Evolutionary conservation across 2,797 vertebrate species (phyloP).

Genomic region (Austrolebias charrua): DNA sequence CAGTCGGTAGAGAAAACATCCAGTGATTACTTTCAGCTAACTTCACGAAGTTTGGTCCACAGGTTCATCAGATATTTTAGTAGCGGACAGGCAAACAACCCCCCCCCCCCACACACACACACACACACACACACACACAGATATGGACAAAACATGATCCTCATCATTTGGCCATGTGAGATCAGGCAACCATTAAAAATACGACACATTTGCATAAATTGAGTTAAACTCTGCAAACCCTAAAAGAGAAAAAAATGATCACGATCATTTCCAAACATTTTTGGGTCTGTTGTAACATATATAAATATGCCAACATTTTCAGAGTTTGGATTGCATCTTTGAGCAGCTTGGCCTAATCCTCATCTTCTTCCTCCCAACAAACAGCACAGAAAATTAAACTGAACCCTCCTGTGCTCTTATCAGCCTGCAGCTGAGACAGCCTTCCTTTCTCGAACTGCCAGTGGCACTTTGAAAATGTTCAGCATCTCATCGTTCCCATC

Average conservation of each 20-base stretch:
- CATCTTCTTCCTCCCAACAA: slow-evolving; percentile 63
- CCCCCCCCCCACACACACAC: too few species aligned
- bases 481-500: slow-evolving; percentile 64
- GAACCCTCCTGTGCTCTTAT: slow-evolving; percentile 66
- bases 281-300: slow-evolving; percentile 6
- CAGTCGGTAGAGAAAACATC: too few species aligned
- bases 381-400: slow-evolving; percentile 72
- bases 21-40: too few species aligned
- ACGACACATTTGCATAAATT: too few species aligned
- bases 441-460: slow-evolving; percentile 61
- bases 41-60: too few species aligned
- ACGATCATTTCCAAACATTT: background rate
- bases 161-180: too few species aligned
- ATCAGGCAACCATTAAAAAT: too few species aligned
- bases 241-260: background rate
- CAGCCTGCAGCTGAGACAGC: slow-evolving; percentile 61
- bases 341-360: slow-evolving; percentile 57
- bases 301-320: slow-evolving; percentile 45
- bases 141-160: too few species aligned
- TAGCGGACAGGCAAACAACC: too few species aligned
- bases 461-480: slow-evolving; percentile 72
- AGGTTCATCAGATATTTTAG: too few species aligned
- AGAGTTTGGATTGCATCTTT: slow-evolving; percentile 39
- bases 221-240: background rate
- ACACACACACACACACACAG: too few species aligned